Evolutionary conservation across 2,113 vertebrate species (phyloP).

Genomic region (Carettochelys insculpta): DNA sequence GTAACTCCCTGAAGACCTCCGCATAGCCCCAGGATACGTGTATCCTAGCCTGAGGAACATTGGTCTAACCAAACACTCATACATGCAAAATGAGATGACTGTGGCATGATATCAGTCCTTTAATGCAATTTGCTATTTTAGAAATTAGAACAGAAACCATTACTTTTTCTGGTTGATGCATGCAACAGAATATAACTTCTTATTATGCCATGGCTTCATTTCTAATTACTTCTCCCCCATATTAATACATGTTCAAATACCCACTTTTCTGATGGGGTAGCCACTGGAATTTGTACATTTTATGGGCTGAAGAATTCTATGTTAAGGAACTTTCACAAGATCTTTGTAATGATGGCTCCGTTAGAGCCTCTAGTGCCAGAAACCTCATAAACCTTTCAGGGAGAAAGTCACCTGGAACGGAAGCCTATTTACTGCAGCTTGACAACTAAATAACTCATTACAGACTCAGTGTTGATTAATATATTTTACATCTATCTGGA

Average conservation of each 20-base stretch:
- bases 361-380: not conserved
- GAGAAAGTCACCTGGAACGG: not conserved
- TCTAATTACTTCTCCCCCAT: not conserved
- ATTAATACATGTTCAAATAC: not conserved
- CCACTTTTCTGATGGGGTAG: rapidly evolving
- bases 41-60: no score
- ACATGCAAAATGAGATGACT: not conserved
- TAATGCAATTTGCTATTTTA: no score
- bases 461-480: not conserved
- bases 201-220: not conserved
- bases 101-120: not conserved
- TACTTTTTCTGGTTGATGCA: not conserved
- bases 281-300: not conserved
- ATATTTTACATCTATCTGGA: not conserved
- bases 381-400: not conserved
- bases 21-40: no score
- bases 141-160: not conserved
- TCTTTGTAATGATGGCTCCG: not conserved
- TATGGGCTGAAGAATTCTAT: not conserved
- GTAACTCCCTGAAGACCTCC: no score
- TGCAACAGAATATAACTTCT: not conserved
- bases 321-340: not conserved
- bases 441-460: not conserved
- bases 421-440: not conserved
- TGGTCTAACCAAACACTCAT: not conserved